Evolutionary conservation across 2,888 invertebrate genomes (phyloP).

Genomic region (Hetaerina titia): DNA sequence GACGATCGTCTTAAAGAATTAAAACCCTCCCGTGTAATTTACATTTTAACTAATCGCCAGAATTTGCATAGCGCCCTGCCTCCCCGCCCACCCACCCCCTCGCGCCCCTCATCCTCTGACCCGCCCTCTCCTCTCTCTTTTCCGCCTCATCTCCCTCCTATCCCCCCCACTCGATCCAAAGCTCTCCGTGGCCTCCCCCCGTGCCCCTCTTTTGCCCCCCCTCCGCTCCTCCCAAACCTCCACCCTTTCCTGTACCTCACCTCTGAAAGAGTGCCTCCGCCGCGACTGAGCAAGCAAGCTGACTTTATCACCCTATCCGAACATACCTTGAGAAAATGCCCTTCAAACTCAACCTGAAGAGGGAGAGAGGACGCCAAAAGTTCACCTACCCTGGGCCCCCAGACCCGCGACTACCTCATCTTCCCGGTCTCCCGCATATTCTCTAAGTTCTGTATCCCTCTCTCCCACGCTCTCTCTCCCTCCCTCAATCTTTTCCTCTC

Average conservation of each 20-base stretch:
- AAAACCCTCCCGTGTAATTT: conserved; percentile 61
- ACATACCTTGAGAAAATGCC: conserved; percentile 40
- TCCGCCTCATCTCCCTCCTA: background rate
- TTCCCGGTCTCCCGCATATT: no score
- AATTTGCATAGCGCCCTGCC: conserved; percentile 43
- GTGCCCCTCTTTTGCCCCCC: background rate
- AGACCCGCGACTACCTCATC: no score
- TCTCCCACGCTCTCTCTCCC: no score
- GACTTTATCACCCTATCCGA: conserved; percentile 55
- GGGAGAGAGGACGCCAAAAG: no score
- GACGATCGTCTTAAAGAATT: conserved; percentile 67
- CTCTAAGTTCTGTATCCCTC: no score
- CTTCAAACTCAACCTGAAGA: background rate
- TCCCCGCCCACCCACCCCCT: background rate
- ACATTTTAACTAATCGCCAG: conserved; percentile 66
- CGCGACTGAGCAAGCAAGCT: conserved; percentile 20
- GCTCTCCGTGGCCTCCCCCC: background rate
- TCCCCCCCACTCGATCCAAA: background rate
- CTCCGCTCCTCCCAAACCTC: background rate
- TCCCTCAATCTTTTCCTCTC: background rate
- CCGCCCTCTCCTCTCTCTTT: no score
- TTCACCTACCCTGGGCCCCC: no score
- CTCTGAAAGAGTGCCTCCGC: background rate
- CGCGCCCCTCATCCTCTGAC: background rate
- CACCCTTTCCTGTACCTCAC: background rate